Percentiles rank a stretch among this genome's conserved stretches.
Evolutionary conservation across 2,888 invertebrate genomes (phyloP).

Genomic region (Stenotaenia linearis): DNA sequence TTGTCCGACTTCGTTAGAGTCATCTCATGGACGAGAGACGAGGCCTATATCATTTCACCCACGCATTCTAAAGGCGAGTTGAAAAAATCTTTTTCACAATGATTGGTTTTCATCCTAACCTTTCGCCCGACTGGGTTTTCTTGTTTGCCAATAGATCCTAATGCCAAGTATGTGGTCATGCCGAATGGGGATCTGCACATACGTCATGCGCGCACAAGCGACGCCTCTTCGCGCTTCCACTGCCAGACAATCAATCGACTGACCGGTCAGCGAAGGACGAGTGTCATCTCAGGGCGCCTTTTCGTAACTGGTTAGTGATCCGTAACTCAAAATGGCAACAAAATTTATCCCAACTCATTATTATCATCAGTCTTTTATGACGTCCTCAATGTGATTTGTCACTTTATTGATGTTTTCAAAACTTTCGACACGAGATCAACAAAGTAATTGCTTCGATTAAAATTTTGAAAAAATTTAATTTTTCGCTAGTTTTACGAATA

Average conservation of each 20-base stretch:
- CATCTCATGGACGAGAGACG: slow-evolving; percentile 31
- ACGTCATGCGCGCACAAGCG: slow-evolving; percentile 33
- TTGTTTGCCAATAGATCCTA: slow-evolving; percentile 28
- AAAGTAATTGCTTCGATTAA: background rate
- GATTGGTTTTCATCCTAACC: background rate
- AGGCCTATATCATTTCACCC: slow-evolving; percentile 27
- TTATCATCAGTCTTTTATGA: background rate
- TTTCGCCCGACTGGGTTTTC: background rate
- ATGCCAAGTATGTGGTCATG: slow-evolving; percentile 35
- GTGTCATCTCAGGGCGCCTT: slow-evolving; percentile 35
- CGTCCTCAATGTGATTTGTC: background rate
- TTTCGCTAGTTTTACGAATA: too few species aligned
- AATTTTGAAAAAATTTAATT: background rate
- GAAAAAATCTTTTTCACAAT: background rate
- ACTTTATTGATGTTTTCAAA: slow-evolving; percentile 8
- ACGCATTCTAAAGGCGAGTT: slow-evolving; percentile 22
- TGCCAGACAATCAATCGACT: slow-evolving; percentile 36
- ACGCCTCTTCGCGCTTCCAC: slow-evolving; percentile 34
- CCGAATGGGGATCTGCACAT: slow-evolving; percentile 36
- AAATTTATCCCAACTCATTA: background rate
- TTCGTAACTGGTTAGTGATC: slow-evolving; percentile 34
- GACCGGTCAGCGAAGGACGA: slow-evolving; percentile 34
- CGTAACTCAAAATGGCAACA: background rate
- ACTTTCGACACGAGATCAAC: background rate
- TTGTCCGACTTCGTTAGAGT: slow-evolving; percentile 31